Evolutionary conservation across 2,797 vertebrate genomes (phyloP).

Genomic region (Heteromormyrus szaboi): DNA sequence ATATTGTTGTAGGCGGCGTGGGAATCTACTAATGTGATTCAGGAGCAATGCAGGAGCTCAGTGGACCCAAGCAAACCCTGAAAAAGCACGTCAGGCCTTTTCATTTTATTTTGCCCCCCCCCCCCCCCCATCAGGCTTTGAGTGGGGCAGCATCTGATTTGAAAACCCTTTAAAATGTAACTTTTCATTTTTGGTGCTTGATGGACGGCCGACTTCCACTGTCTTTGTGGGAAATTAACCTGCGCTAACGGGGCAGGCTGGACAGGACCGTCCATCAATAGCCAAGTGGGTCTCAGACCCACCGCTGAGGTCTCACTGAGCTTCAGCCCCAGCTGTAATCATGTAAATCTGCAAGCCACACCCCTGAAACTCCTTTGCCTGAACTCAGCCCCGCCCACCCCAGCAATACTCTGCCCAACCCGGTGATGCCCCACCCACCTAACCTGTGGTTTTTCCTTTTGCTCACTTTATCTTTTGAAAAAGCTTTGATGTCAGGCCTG

Average conservation of each 20-base stretch:
- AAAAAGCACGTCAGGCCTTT: slow-evolving; percentile 38
- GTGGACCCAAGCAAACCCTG: slow-evolving; percentile 27
- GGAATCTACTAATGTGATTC: slow-evolving; percentile 24
- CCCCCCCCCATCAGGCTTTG: not conserved
- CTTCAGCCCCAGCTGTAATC: not conserved
- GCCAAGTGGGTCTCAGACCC: slow-evolving; percentile 36
- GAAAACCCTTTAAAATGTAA: slow-evolving; percentile 35
- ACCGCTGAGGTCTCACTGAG: not conserved
- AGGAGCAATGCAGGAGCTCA: slow-evolving; percentile 34
- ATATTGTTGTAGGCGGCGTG: not conserved
- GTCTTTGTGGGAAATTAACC: slow-evolving; percentile 49
- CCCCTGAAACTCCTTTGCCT: not conserved
- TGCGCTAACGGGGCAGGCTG: slow-evolving; percentile 40
- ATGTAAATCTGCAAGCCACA: not conserved
- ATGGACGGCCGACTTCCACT: not conserved
- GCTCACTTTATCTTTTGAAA: not conserved
- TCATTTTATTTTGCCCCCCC: not conserved
- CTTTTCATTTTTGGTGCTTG: slow-evolving; percentile 25
- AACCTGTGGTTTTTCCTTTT: not conserved
- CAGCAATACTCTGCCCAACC: not conserved
- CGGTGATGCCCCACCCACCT: not conserved
- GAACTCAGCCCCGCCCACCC: not conserved
- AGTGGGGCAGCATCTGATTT: not conserved
- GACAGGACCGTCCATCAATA: slow-evolving; percentile 41
- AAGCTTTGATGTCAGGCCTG: not conserved